Percentiles rank a stretch among this genome's conserved stretches.
phyloP scores from a whole-genome alignment of 2,113 vertebrate genomes.

The Promerops cafer region DNA sequence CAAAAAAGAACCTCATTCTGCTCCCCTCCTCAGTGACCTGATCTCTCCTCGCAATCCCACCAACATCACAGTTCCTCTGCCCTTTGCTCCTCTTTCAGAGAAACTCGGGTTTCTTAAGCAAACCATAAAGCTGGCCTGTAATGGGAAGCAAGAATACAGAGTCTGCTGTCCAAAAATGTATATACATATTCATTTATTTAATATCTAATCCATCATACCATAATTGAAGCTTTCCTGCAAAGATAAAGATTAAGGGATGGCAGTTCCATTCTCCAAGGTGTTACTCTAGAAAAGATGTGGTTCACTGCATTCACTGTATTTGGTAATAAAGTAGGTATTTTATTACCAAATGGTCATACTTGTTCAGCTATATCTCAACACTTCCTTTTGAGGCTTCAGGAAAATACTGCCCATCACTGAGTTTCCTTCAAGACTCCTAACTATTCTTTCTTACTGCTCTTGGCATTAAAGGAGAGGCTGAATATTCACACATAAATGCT shows the following conservation, averaged over 20 bases:
- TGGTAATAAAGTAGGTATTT: background rate
- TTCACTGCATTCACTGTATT: background rate
- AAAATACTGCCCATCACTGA: background rate
- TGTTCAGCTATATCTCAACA: background rate
- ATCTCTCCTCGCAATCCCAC: background rate
- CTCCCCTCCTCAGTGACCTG: background rate
- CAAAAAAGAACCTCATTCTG: fast-evolving
- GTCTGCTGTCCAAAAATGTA: background rate
- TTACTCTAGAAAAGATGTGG: background rate
- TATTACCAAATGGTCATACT: background rate
- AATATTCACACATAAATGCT: background rate
- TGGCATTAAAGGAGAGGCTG: background rate
- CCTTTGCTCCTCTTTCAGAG: background rate
- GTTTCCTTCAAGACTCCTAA: background rate
- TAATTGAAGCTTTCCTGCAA: background rate
- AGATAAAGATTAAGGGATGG: background rate
- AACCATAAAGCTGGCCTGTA: background rate
- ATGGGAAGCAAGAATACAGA: background rate
- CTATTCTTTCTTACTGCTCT: background rate
- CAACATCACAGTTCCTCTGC: background rate
- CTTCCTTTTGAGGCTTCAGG: background rate
- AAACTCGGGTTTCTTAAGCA: background rate
- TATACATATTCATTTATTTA: fast-evolving
- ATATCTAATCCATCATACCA: background rate
- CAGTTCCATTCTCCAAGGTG: background rate